A percentile compares a stretch with the other conserved stretches of the same genome.
Conservation (phyloP, 2,797 vertebrate species). For the Tokudaia tokunoshimensis region DNA sequence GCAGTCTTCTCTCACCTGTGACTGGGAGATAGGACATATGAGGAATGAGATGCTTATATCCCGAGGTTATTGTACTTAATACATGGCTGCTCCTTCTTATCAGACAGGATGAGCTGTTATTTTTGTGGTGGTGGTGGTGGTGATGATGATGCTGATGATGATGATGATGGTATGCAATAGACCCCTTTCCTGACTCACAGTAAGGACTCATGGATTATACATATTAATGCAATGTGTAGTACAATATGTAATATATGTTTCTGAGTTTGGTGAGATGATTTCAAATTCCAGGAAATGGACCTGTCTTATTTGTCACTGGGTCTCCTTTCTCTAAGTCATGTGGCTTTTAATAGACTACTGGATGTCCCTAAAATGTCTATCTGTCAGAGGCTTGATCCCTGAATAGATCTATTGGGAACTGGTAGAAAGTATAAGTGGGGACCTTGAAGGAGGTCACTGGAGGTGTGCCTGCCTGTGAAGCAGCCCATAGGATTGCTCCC, state of each 20-base stretch:
- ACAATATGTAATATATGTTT: not conserved
- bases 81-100: not conserved
- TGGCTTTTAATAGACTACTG: not conserved
- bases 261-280: slow-evolving; percentile 16
- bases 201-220: not conserved
- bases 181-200: not conserved
- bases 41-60: not conserved
- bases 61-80: not conserved
- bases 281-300: not conserved
- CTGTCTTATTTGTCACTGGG: not conserved
- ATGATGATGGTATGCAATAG: not conserved
- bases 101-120: slow-evolving; percentile 15
- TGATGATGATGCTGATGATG: slow-evolving; percentile 10
- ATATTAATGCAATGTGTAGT: not conserved
- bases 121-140: slow-evolving; percentile 2
- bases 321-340: not conserved
- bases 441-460: not conserved
- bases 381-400: not conserved
- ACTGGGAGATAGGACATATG: not conserved
- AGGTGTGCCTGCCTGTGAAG: not conserved
- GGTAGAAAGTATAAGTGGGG: not conserved
- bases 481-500: no score
- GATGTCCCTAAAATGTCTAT: not conserved
- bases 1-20: not conserved
- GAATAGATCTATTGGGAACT: not conserved